These are phyloP conservation scores for Aphis craccivora DNA, from an alignment of 1,140 invertebrate species.

Conservation along the genomic window DNA sequence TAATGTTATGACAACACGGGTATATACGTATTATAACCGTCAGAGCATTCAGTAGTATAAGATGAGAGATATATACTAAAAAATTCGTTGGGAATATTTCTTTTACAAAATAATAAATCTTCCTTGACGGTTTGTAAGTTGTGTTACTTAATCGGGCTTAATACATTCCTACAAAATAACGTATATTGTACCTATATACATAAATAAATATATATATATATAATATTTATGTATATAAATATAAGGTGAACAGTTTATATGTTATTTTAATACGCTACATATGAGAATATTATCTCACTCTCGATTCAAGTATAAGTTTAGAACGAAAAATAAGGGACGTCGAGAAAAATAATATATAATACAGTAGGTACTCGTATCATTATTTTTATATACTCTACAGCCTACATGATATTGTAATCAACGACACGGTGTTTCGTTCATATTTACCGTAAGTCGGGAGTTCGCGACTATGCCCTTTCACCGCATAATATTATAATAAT, in stretches of 20 bases:
- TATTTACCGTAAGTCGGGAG: background rate
- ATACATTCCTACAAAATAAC: background rate
- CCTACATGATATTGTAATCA: background rate
- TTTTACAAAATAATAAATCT: slow-evolving; percentile 11
- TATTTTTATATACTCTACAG: background rate
- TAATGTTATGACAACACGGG: background rate
- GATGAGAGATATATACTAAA: background rate
- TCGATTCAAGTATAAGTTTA: background rate
- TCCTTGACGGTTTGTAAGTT: background rate
- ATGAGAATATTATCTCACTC: background rate
- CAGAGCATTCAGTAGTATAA: background rate
- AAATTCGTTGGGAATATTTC: background rate
- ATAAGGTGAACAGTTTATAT: background rate
- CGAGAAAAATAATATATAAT: background rate
- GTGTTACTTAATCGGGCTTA: background rate
- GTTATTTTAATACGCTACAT: background rate
- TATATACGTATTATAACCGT: background rate
- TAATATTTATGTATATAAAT: no score
- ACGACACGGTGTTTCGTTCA: background rate
- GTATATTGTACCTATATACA: background rate
- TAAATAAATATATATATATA: no score
- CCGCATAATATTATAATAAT: background rate
- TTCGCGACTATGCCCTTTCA: background rate
- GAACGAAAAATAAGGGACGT: background rate
- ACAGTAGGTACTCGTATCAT: background rate